Conservation (phyloP, 2,113 vertebrate species). For the Actenoides hombroni region DNA sequence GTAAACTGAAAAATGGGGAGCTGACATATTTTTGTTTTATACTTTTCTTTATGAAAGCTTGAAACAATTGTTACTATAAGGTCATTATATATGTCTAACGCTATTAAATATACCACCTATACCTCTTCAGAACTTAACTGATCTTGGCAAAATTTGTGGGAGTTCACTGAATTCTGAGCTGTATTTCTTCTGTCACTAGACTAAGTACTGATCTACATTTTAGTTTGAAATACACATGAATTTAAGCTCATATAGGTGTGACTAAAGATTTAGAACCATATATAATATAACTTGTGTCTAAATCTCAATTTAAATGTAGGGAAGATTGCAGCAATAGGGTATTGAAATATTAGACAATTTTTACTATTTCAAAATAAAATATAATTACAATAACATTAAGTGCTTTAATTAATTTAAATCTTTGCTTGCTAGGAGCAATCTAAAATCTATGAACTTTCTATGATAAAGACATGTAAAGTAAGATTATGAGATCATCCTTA, state of each 20-base stretch:
- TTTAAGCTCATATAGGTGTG: not conserved
- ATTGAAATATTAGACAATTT: not conserved
- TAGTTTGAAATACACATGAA: not conserved
- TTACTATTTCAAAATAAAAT: conserved; percentile 1
- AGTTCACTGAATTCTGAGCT: not conserved
- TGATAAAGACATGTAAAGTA: not conserved
- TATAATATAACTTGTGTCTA: not conserved
- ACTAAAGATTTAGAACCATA: not conserved
- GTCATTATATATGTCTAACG: not conserved
- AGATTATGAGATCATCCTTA: not conserved
- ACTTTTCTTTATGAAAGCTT: not conserved
- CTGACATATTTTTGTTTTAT: not conserved
- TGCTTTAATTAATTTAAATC: not conserved
- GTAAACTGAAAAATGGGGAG: not conserved
- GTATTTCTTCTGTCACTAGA: not conserved
- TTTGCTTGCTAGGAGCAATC: not conserved
- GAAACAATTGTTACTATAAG: not conserved
- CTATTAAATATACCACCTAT: not conserved
- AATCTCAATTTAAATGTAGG: not conserved
- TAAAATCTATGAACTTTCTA: not conserved
- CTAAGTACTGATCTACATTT: not conserved
- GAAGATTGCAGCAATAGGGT: not conserved
- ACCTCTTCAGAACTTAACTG: not conserved
- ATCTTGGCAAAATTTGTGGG: not conserved
- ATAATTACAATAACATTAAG: not conserved